These are phyloP conservation scores for Baronia brevicornis DNA, from an alignment of 2,888 invertebrate species.

Conservation along the genomic window DNA sequence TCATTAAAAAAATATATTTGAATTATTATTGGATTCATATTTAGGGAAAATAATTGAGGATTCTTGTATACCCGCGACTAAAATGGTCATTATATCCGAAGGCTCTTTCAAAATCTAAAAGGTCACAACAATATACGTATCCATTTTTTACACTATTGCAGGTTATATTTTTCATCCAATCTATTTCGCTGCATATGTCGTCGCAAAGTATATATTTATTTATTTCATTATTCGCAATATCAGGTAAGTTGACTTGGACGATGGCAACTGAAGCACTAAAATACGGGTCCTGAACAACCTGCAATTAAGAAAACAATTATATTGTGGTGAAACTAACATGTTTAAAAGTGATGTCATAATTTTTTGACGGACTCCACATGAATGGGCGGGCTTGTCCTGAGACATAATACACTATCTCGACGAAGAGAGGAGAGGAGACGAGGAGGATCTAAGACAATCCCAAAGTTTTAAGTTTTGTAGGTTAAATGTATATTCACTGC, in stretches of 20 bases:
- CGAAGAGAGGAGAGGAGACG: too few relatives aligned
- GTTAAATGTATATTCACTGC: too few relatives aligned
- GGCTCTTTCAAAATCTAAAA: constrained; percentile 21
- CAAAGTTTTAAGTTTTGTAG: too few relatives aligned
- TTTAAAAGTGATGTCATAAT: too few relatives aligned
- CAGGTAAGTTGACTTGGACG: constrained; percentile 42
- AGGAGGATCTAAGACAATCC: too few relatives aligned
- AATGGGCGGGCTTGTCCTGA: too few relatives aligned
- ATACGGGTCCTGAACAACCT: constrained; percentile 37
- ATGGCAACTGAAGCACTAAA: constrained; percentile 33
- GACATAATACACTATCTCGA: too few relatives aligned
- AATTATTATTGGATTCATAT: too few relatives aligned
- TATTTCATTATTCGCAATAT: constrained; percentile 21
- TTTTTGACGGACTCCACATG: too few relatives aligned
- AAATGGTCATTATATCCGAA: constrained; percentile 22
- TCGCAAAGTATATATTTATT: constrained; percentile 26
- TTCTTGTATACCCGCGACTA: not conserved
- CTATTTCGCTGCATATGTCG: constrained; percentile 30
- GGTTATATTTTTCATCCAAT: constrained; percentile 31
- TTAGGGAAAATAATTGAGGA: not conserved
- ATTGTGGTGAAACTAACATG: too few relatives aligned
- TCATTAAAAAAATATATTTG: too few relatives aligned
- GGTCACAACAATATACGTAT: constrained; percentile 38
- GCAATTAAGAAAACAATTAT: constrained; percentile 15
- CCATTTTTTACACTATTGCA: constrained; percentile 32